A percentile compares a stretch with the other conserved stretches of the same genome.
Evolutionary conservation across 64 coral and sea anemone genomes (phyloP).

Genomic region (Dendrophyllia cribrosa): DNA sequence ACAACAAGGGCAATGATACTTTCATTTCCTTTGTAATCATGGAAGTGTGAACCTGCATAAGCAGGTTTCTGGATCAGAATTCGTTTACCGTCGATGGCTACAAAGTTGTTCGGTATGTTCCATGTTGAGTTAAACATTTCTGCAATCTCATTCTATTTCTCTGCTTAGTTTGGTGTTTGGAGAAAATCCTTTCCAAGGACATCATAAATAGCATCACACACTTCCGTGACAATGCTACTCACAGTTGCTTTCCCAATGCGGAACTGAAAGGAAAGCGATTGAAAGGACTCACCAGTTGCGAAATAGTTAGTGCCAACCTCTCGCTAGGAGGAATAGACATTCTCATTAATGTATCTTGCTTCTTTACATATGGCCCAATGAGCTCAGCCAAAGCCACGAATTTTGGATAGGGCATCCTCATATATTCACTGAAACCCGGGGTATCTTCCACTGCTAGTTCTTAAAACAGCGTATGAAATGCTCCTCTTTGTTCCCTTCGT

Average conservation of each 20-base stretch:
- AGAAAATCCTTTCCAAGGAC: background rate
- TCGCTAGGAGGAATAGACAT: no score
- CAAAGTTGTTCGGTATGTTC: slow-evolving; percentile 23
- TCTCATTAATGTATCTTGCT: no score
- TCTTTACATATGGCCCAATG: no score
- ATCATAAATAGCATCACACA: background rate
- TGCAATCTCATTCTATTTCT: background rate
- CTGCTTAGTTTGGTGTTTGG: background rate
- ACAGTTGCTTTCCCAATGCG: no score
- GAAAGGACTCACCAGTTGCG: no score
- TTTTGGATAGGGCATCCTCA: background rate
- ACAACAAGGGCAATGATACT: background rate
- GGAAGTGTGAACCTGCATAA: slow-evolving; percentile 10
- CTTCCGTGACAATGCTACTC: no score
- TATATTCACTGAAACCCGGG: background rate
- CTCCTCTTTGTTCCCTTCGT: background rate
- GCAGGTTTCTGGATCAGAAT: background rate
- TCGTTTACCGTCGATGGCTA: slow-evolving; percentile 35
- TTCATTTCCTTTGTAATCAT: slow-evolving; percentile 22
- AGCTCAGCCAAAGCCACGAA: no score
- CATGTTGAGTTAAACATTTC: background rate
- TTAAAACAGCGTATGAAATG: background rate
- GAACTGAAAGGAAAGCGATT: no score
- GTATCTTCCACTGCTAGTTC: slow-evolving; percentile 3
- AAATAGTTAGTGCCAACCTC: no score